These are phyloP conservation scores for Manis javanica DNA, from an alignment of 2,797 vertebrate genomes.

Conservation along the genomic window DNA sequence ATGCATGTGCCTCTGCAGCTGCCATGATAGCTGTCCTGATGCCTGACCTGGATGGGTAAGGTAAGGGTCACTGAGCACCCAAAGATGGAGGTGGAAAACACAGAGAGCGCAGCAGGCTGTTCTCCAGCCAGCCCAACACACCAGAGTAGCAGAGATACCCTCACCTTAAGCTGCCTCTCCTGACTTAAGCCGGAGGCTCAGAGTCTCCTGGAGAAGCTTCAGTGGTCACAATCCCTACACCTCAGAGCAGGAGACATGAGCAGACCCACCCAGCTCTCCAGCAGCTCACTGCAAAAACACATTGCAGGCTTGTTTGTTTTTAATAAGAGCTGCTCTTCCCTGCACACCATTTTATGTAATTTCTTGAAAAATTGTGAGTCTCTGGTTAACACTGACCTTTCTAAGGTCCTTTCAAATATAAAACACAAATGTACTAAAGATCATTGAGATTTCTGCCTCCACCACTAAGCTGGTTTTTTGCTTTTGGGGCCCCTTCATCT, in stretches of 20 bases:
- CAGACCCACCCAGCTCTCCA: background rate
- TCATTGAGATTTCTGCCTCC: background rate
- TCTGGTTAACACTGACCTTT: constrained; percentile 33
- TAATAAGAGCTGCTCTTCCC: constrained; percentile 37
- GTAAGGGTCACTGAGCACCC: background rate
- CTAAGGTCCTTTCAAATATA: constrained; percentile 17
- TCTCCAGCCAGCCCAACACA: background rate
- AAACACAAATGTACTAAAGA: background rate
- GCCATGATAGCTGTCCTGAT: background rate
- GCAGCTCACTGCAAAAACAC: background rate
- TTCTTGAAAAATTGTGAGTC: background rate
- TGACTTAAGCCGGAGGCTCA: background rate
- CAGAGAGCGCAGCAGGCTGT: background rate
- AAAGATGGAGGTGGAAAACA: background rate
- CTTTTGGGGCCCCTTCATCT: background rate
- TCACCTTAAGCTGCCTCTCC: background rate
- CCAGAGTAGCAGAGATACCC: background rate
- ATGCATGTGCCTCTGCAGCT: background rate
- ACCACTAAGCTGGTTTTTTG: background rate
- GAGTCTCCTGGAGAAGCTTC: background rate
- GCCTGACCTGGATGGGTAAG: background rate
- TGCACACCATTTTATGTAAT: background rate
- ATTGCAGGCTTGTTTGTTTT: constrained; percentile 13
- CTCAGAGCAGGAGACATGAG: background rate
- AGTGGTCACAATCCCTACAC: background rate